Base-by-base conservation (phyloP, 2,113 vertebrate genomes). In the Eulemur macaco region DNA sequence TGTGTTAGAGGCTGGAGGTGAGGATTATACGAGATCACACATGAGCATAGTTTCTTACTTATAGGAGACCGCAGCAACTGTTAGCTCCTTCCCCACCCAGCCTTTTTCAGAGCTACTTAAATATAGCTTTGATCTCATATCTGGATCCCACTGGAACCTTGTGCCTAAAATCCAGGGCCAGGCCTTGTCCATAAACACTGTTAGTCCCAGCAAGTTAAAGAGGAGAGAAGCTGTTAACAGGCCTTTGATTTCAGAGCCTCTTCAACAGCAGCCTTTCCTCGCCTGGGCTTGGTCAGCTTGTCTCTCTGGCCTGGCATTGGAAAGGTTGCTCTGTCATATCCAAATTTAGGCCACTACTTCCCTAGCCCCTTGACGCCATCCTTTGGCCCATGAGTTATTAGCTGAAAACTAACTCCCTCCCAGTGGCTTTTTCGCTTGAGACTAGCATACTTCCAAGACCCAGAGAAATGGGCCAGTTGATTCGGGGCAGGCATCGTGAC, bases 281-380 rank as follows among this genome's bases (percentile, higher is more conserved):
- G 1, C 29, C 52, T 45, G 5, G 25, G 10, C 45, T 34, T 68
- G 45, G 12, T 34, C 20, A 3, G 14, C 18, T 1, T 8, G 0
- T 47, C 18, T 34, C 18, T n/a, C 8, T 5, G 34, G 37, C 31
- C 4, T 2, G 1, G 12, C 23, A 21, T 31, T 60, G 66, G 76
- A 42, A 58, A 23, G 0, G 18, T 73, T 66, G 25, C 58, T 58
- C 6, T 31, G 9, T 77, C 11, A 6, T 2, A 7, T 3, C 23
- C 39, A 37, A 6, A 29, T 18, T 76, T 6, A 29, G 34, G 6
- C 27, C 54, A 3, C 6, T 5, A 4, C 21, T 25, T 9, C 77
- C 29, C n/a, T 8, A 37, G 34, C 5, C 8, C 25, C 21, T 39
- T 42, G 15, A 15, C 8, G 21, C 23, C 13, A 11, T 56, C 25